Evolutionary conservation across 2,113 vertebrate species (phyloP), one percentile per base, ranked within the genome.

Genomic region (Alaudala cheleensis): DNA sequence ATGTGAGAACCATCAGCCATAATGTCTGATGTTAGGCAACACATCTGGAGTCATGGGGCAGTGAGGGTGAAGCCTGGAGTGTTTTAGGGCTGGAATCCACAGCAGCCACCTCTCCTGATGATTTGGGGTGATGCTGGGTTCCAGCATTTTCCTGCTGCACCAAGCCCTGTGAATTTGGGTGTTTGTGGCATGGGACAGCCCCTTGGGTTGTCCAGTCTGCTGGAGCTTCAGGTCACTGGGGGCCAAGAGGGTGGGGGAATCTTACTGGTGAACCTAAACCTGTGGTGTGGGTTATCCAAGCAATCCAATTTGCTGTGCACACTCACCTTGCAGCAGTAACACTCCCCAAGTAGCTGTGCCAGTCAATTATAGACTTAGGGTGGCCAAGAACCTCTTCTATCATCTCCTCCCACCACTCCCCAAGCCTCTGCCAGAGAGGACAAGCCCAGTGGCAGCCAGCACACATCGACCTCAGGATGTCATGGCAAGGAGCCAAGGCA

Each of bases 341-440:
- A 17, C 92, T 82, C 67, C 3, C 5, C 79, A 82, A 88, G 82
- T 54, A 51, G 40, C 76, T 95, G 66, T 90, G 86, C n/a, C 78
- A 70, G 89, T 83, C 90, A 94, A 94, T 94, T 95, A 88, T 2
- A 81, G 95, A 92, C 58, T 93, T 53, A 76, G 2, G 47, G 86
- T 76, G 82, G 65, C 84, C 90, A 89, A 54, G 81, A 88, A n/a
- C 0, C 0, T 72, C 76, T 80, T 70, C 94, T 90, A 3, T 82
- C 94, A 44, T 77, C 40, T 64, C 80, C 93, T 93, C 88, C 57
- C 88, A 66, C 94, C 90, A 90, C 94, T 90, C 89, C 91, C 94
- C 94, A 94, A 88, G 73, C 81, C 61, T 85, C 74, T 88, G 74
- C 70, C 90, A 70, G 92, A 80, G 67, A 88, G 76, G 81, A 87